These are phyloP conservation scores for Elysia crispata DNA, from an alignment of 2,888 invertebrate species.

Conservation along the genomic window DNA sequence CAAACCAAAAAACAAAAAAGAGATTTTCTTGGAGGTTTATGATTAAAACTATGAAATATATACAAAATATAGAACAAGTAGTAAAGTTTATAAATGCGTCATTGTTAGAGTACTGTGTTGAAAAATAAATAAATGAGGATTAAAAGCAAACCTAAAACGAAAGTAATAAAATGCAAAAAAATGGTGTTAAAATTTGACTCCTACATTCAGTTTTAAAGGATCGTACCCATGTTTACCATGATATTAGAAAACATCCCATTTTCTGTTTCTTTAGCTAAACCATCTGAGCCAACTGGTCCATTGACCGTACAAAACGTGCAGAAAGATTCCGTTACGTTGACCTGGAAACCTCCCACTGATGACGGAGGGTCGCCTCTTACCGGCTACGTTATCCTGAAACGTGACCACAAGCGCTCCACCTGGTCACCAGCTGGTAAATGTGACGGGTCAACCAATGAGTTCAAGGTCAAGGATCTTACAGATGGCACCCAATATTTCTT, in stretches of 20 bases:
- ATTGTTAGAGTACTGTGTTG: too few species aligned
- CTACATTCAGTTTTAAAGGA: background rate
- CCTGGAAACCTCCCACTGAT: conserved; percentile 73
- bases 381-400: conserved; percentile 64
- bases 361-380: conserved; percentile 68
- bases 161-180: too few species aligned
- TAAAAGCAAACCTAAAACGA: too few species aligned
- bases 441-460: conserved; percentile 51
- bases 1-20: too few species aligned
- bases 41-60: too few species aligned
- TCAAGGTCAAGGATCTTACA: conserved; percentile 54
- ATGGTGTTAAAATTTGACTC: background rate
- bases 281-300: conserved; percentile 68
- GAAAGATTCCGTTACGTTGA: conserved; percentile 56
- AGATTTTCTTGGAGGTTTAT: too few species aligned
- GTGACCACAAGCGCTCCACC: conserved; percentile 53
- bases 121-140: too few species aligned
- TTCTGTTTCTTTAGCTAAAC: conserved; percentile 55
- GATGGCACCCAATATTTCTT: conserved; percentile 68
- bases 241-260: background rate
- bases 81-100: too few species aligned
- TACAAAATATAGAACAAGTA: too few species aligned
- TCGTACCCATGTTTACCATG: background rate
- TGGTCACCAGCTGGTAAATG: conserved; percentile 58
- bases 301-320: conserved; percentile 56